Conservation (phyloP, 2,113 vertebrate species). For the Menidia beryllina region DNA sequence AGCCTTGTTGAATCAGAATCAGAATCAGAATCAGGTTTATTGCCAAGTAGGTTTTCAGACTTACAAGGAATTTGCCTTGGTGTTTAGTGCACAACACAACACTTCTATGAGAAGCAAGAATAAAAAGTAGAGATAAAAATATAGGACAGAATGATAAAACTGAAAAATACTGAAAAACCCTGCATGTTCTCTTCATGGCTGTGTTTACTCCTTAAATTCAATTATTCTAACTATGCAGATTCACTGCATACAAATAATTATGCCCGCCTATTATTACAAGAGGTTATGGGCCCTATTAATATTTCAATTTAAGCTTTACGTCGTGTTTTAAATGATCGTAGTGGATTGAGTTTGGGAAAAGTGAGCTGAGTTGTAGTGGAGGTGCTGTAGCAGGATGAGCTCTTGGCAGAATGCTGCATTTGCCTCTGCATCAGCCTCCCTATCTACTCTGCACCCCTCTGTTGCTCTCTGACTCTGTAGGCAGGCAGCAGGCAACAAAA, state of each 20-base stretch:
- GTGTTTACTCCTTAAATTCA: not conserved
- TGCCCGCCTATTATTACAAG: no score
- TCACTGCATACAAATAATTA: conserved; percentile 15
- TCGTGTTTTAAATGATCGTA: no score
- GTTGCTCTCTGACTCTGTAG: conserved; percentile 25
- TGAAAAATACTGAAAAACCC: not conserved
- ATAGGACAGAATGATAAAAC: no score
- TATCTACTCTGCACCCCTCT: conserved; percentile 18
- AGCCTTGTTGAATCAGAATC: no score
- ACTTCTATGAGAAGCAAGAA: no score
- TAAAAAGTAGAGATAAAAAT: no score
- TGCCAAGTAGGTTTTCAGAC: no score
- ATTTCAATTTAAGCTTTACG: no score
- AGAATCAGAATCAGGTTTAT: no score
- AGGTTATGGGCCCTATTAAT: no score
- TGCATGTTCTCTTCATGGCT: conserved; percentile 3
- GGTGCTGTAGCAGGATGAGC: conserved; percentile 2
- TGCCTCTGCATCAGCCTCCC: conserved; percentile 16
- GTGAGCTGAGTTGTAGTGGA: not conserved
- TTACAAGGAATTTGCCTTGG: no score
- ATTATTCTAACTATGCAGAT: not conserved
- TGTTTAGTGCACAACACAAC: no score
- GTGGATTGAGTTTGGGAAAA: conserved; percentile 5
- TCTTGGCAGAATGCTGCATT: conserved; percentile 17
- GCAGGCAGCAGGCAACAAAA: conserved; percentile 46